Evolutionary conservation across 2,797 vertebrate species (phyloP).

Genomic region (Aphelocoma californica): DNA sequence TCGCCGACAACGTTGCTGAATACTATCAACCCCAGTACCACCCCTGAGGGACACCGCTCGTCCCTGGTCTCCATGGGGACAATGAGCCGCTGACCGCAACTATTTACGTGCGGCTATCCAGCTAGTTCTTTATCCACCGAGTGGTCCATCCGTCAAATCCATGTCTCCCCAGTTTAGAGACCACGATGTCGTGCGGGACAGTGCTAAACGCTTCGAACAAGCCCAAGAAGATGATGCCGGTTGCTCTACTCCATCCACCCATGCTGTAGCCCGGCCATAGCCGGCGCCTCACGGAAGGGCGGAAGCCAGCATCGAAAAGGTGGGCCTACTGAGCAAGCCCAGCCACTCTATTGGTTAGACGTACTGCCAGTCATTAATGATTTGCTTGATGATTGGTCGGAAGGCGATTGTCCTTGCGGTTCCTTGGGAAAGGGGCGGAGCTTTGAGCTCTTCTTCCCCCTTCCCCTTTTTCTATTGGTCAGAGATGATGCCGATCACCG

Average conservation of each 20-base stretch:
- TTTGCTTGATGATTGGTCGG: neutral
- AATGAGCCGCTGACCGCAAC: neutral
- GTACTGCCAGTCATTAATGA: accelerated
- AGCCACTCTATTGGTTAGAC: accelerated
- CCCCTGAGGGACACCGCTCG: neutral
- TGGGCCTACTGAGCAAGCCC: accelerated
- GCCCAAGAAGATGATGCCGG: neutral
- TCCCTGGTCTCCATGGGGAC: neutral
- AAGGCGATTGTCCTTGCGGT: accelerated
- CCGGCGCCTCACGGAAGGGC: accelerated
- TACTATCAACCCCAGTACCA: neutral
- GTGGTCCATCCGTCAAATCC: neutral
- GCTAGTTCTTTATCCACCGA: neutral
- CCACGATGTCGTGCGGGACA: too few relatives aligned
- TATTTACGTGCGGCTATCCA: neutral
- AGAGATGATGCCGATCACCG: accelerated
- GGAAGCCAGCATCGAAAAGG: neutral
- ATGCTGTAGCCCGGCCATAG: accelerated
- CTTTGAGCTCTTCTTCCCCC: accelerated
- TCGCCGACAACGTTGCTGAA: neutral
- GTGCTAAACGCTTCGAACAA: neutral
- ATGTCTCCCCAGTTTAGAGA: neutral
- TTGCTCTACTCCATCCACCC: accelerated
- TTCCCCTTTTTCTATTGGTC: neutral
- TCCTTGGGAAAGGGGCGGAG: neutral